A percentile compares a stretch with the other conserved stretches of the same genome.
Evolutionary conservation across 2,113 vertebrate genomes (phyloP).

Genomic region (Phrynocephalus versicolor): DNA sequence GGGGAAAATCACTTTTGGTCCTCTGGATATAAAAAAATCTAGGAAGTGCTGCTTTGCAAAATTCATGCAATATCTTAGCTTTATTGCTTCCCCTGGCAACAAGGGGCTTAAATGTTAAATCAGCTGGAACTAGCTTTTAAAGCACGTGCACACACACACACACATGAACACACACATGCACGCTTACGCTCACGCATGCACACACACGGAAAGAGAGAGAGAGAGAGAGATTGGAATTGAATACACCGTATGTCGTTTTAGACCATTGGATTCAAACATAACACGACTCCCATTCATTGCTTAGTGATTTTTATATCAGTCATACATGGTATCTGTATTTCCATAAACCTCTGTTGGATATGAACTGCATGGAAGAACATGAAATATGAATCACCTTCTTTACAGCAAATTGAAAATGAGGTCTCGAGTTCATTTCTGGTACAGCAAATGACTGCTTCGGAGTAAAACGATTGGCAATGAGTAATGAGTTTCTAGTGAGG

Average conservation of each 20-base stretch:
- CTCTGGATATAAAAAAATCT: background rate
- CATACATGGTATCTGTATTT: constrained; percentile 38
- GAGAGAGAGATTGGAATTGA: constrained; percentile 1
- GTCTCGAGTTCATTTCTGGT: constrained; percentile 45
- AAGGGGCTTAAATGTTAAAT: background rate
- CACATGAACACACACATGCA: too few species aligned
- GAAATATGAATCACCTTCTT: constrained; percentile 51
- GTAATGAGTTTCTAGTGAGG: constrained; percentile 29
- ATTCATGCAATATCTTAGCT: background rate
- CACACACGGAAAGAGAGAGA: background rate
- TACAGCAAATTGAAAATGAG: constrained; percentile 25
- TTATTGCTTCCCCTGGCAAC: background rate
- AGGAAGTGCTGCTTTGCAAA: too few species aligned
- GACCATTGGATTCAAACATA: constrained; percentile 14
- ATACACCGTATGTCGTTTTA: background rate
- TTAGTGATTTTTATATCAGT: constrained; percentile 34
- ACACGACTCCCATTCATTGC: background rate
- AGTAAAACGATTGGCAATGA: constrained; percentile 40
- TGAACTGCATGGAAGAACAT: constrained; percentile 13
- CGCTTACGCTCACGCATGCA: too few species aligned
- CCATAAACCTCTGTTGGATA: constrained; percentile 47
- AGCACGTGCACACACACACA: background rate
- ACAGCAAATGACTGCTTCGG: constrained; percentile 33
- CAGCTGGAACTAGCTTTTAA: background rate
- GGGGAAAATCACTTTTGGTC: background rate